Evolutionary conservation across 2,113 vertebrate species (phyloP).

Genomic region (Axis porcinus): DNA sequence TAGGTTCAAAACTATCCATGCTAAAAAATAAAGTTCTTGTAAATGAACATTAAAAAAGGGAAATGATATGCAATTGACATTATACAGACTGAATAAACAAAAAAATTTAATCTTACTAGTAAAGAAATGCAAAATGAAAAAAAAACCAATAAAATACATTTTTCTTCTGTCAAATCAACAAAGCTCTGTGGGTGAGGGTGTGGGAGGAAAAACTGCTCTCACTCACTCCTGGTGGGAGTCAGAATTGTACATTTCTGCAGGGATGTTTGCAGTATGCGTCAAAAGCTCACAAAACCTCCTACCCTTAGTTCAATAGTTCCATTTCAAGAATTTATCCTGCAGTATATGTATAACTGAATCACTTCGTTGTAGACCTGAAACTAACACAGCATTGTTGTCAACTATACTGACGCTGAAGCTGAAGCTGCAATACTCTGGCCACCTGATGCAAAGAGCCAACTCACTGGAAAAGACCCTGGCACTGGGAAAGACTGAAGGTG

Average conservation of each 20-base stretch:
- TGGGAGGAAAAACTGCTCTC: neutral
- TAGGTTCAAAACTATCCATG: neutral
- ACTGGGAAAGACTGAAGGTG: neutral
- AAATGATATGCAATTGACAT: neutral
- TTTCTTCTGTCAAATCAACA: conserved; percentile 1
- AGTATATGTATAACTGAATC: neutral
- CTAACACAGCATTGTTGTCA: neutral
- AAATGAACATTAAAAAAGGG: neutral
- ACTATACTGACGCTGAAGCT: neutral
- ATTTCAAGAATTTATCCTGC: neutral
- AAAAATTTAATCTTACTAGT: conserved; percentile 3
- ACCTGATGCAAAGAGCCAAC: neutral
- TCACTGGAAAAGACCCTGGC: neutral
- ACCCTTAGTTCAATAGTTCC: neutral
- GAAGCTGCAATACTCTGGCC: neutral
- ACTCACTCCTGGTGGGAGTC: neutral
- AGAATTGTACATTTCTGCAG: neutral
- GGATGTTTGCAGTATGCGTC: neutral
- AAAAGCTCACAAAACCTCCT: neutral
- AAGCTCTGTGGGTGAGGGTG: neutral
- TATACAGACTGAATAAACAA: neutral
- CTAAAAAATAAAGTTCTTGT: neutral
- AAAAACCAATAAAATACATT: neutral
- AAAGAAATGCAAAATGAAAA: conserved; percentile 10
- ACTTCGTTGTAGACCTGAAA: neutral